A percentile compares a stretch with the other conserved stretches of the same genome.
phyloP scores from a whole-genome alignment of 2,113 vertebrate species.

The Scolopax mira region DNA sequence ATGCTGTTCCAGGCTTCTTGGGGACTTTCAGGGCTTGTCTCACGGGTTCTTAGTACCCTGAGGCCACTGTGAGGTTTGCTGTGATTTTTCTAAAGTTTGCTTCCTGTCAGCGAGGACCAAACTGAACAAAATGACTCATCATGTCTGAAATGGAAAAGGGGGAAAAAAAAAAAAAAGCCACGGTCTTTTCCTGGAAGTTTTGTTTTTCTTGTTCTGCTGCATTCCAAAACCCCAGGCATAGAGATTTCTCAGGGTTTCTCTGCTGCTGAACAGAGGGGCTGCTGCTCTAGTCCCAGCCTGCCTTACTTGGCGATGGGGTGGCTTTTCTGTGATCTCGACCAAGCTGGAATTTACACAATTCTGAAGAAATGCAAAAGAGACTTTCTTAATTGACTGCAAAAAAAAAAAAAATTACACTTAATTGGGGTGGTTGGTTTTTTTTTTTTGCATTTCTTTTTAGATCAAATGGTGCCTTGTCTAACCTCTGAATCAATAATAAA shows the following conservation, averaged over 20 bases:
- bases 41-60: background rate
- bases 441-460: slow-evolving; percentile 72
- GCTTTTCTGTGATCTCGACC: slow-evolving; percentile 38
- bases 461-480: slow-evolving; percentile 78
- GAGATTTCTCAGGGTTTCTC: slow-evolving; percentile 7
- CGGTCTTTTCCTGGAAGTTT: slow-evolving; percentile 34
- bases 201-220: slow-evolving; percentile 48
- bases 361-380: slow-evolving; percentile 56
- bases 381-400: slow-evolving; percentile 17
- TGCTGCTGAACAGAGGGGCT: slow-evolving; percentile 19
- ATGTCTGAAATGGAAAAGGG: background rate
- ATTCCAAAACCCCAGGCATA: slow-evolving; percentile 12
- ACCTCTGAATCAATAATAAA: slow-evolving; percentile 75
- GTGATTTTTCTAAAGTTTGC: background rate
- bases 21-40: background rate
- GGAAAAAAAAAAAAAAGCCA: background rate
- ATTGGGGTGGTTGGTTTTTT: background rate
- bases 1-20: background rate
- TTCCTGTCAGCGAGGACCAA: slow-evolving; percentile 24
- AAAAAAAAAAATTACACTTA: slow-evolving; percentile 3
- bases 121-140: background rate
- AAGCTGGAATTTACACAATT: slow-evolving; percentile 37
- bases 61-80: background rate
- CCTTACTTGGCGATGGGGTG: slow-evolving; percentile 18
- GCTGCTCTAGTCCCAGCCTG: slow-evolving; percentile 17